Percentiles rank a stretch among this genome's conserved stretches.
phyloP scores from a whole-genome alignment of 2,888 invertebrate species.

The Timandra comae region DNA sequence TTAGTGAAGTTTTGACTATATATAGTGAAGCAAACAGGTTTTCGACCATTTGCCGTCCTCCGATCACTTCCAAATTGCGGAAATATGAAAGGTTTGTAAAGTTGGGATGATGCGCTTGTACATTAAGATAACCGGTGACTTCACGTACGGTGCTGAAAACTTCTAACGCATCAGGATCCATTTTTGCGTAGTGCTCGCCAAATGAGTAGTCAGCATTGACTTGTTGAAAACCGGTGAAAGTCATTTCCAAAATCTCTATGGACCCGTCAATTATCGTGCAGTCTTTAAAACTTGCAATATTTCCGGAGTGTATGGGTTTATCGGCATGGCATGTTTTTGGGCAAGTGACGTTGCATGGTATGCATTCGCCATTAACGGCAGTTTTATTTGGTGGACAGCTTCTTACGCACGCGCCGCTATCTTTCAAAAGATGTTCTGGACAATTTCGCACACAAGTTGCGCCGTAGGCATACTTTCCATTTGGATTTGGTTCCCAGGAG shows the following conservation, averaged over 20 bases:
- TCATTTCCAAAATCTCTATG: conserved; percentile 90
- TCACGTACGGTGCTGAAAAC: conserved; percentile 94
- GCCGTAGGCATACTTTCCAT: conserved; percentile 96
- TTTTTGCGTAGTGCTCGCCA: conserved; percentile 84
- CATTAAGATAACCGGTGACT: conserved; percentile 93
- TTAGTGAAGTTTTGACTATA: conserved; percentile 92
- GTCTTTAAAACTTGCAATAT: conserved; percentile 91
- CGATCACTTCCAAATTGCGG: conserved; percentile 94
- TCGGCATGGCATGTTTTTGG: conserved; percentile 93
- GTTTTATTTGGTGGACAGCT: conserved; percentile 93
- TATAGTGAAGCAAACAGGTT: conserved; percentile 90
- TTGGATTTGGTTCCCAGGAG: conserved; percentile 93
- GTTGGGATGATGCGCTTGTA: conserved; percentile 90
- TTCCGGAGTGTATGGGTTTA: conserved; percentile 88
- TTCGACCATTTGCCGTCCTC: conserved; percentile 91
- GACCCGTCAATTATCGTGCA: conserved; percentile 97
- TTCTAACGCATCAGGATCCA: conserved; percentile 91
- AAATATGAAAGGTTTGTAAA: conserved; percentile 94
- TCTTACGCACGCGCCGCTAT: conserved; percentile 95
- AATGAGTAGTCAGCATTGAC: conserved; percentile 88
- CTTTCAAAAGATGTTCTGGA: conserved; percentile 94
- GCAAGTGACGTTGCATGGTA: conserved; percentile 95
- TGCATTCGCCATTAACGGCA: conserved; percentile 92
- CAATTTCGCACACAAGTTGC: conserved; percentile 98
- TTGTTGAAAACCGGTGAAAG: conserved; percentile 92